Percentiles rank a stretch among this genome's conserved stretches.
phyloP scores from a whole-genome alignment of 2,797 vertebrate genomes.

The Adrianichthys oophorus region DNA sequence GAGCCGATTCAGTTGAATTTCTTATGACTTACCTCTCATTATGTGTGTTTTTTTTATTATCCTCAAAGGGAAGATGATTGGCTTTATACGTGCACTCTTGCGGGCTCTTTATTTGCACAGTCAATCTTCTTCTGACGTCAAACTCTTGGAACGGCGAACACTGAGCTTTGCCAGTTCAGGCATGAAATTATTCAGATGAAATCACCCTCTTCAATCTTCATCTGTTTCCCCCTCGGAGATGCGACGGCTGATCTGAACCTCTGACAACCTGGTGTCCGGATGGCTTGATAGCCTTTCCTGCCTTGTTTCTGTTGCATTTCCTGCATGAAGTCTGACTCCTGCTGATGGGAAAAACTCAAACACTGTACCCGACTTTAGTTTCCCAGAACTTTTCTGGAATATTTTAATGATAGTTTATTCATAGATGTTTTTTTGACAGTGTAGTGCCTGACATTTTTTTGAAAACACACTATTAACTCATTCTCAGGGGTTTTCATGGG shows the following conservation, averaged over 20 bases:
- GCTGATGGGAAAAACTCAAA: background rate
- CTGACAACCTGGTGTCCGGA: slow-evolving; percentile 59
- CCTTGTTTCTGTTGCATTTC: slow-evolving; percentile 49
- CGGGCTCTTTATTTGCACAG: slow-evolving; percentile 40
- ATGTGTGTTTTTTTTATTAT: background rate
- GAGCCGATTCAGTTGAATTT: slow-evolving; percentile 49
- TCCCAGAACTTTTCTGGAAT: background rate
- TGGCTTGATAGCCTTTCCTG: slow-evolving; percentile 55
- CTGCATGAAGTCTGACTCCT: background rate
- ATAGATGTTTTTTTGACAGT: background rate
- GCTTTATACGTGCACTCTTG: slow-evolving; percentile 37
- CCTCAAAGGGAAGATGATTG: slow-evolving; percentile 32
- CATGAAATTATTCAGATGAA: slow-evolving; percentile 77
- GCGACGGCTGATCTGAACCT: slow-evolving; percentile 70
- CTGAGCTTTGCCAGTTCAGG: slow-evolving; percentile 68
- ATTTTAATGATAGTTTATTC: slow-evolving; percentile 2
- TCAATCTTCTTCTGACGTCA: slow-evolving; percentile 50
- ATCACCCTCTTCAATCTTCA: slow-evolving; percentile 65
- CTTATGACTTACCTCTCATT: slow-evolving; percentile 44
- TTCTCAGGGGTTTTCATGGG: slow-evolving; percentile 2
- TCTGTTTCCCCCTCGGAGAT: slow-evolving; percentile 56
- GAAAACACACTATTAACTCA: slow-evolving; percentile 7
- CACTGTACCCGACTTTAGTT: background rate
- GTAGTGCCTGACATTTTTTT: background rate
- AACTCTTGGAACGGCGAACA: slow-evolving; percentile 33